Conservation (phyloP, 1,140 invertebrate genomes). For the Drosophila yakuba region DNA sequence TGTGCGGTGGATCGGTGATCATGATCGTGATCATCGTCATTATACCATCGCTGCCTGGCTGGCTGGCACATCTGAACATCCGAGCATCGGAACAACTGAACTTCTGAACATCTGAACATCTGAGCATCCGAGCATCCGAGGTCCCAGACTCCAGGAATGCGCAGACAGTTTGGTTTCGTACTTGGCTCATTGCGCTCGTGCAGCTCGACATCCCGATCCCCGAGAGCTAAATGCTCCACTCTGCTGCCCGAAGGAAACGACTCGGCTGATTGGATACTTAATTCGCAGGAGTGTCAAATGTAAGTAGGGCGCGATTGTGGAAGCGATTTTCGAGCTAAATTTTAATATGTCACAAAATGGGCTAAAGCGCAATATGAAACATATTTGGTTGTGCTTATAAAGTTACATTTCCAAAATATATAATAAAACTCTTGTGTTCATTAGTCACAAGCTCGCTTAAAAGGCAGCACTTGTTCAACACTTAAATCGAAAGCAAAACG, state of each 20-base stretch:
- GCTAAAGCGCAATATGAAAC: no score
- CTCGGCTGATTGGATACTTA: constrained; percentile 7
- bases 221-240: constrained; percentile 27
- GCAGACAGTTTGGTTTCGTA: constrained; percentile 79
- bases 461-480: neutral
- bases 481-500: neutral
- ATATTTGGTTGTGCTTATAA: no score
- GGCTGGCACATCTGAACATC: constrained; percentile 36
- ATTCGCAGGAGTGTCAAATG: constrained; percentile 5
- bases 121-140: constrained; percentile 27
- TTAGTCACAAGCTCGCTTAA: neutral
- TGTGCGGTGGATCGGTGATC: constrained; percentile 37
- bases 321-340: neutral
- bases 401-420: neutral
- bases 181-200: constrained; percentile 78
- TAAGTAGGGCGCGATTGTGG: neutral
- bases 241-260: constrained; percentile 3
- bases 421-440: neutral
- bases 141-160: constrained; percentile 64
- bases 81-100: neutral
- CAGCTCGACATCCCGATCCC: constrained; percentile 47
- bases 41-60: constrained; percentile 42
- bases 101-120: no score
- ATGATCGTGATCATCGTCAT: constrained; percentile 47
- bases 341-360: no score